Conservation (phyloP, 2,113 vertebrate species). For the Nansenia antarctica region DNA sequence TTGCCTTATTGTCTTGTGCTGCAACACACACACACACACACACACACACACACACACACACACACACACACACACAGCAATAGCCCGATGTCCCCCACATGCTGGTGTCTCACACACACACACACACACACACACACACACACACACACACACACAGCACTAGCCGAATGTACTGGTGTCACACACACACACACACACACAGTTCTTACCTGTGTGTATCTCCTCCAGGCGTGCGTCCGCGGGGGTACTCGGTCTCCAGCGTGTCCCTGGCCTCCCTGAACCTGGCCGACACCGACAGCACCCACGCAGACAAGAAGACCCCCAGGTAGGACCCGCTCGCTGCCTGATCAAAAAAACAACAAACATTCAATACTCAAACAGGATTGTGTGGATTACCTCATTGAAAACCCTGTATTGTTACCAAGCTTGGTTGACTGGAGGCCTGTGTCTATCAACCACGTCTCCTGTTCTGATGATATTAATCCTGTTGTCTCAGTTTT, state of each 20-base stretch:
- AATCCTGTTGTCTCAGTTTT: background rate
- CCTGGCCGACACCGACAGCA: conserved; percentile 85
- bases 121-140: background rate
- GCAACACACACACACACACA: too few species aligned
- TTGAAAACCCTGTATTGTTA: too few species aligned
- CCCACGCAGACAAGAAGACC: conserved; percentile 87
- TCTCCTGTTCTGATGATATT: background rate
- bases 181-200: background rate
- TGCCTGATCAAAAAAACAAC: background rate
- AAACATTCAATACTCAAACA: too few species aligned
- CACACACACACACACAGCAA: too few species aligned
- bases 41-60: too few species aligned
- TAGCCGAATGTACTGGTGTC: background rate
- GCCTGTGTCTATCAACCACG: background rate
- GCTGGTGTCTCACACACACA: too few species aligned
- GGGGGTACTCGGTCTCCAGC: conserved; percentile 89
- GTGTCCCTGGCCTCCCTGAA: conserved; percentile 94
- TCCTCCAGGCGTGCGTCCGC: conserved; percentile 78
- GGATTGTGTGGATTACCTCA: too few species aligned
- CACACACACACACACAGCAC: background rate
- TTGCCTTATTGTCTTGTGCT: too few species aligned
- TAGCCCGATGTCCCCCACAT: too few species aligned
- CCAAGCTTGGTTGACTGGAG: too few species aligned
- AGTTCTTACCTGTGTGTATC: conserved; percentile 56
- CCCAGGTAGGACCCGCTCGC: conserved; percentile 79